Base-by-base conservation (phyloP, 2,797 vertebrate genomes). In the Sarcophilus harrisii region DNA sequence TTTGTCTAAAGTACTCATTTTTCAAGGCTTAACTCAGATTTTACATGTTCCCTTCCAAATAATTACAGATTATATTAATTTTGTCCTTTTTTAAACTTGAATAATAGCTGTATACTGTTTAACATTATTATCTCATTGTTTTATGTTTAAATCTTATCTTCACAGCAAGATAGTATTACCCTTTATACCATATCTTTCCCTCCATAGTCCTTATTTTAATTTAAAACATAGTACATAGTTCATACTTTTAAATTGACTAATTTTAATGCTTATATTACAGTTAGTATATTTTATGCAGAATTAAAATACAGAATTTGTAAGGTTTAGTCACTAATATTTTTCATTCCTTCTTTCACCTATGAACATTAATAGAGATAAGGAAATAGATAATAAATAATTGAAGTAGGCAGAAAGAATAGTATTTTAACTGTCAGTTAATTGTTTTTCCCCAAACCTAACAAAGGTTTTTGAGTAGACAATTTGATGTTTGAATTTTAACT, bases 41-140 rank as follows among this genome's bases (percentile, higher is more conserved):
- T 38, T 3, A 28, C 38, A 87, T 87, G 73, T 87, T 49, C 73
- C 10, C 93, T 93, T 94, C 58, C 9, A 87, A 66, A 87, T 93
- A 95, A 95, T 89, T 95, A 92, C 92, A 90, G 55, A 13, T 27
- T 55, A 0, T 91, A 38, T 91, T 92, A 55, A 91, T 38, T 28
- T 94, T 91, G 94, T 91, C 28, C 3, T 95, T 94, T 49, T 90
- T 16, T 94, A 91, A 94, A 96, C 5, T 32, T 93, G 4, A 14
- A 92, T 57, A 94, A 92, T 55, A 66, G 4, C 89, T 94, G 38
- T 0, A 32, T 49, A 66, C 12, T 90, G 0, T 90, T 90, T n/a
- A 90, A 0, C 90, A 52, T 91, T 97, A 81, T 24, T 87, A 90
- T 95, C 93, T 58, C 49, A 38, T 94, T 58, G 90, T 45, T 66